These are phyloP conservation scores for Heliornis fulica DNA, from an alignment of 2,113 vertebrate species.

Conservation along the genomic window DNA sequence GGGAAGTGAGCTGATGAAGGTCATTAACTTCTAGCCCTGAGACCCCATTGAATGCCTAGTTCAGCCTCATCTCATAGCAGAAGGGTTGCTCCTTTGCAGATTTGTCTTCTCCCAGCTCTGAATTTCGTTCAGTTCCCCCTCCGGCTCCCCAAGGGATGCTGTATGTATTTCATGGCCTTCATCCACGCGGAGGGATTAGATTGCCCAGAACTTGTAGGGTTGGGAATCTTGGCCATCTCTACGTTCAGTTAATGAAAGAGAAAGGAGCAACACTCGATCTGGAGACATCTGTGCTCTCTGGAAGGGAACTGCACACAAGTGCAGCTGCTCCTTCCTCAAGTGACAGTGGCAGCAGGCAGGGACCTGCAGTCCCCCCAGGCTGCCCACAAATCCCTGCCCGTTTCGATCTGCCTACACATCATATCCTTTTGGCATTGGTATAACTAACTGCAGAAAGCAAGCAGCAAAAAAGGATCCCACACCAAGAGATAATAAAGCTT, in stretches of 20 bases:
- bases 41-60: not conserved
- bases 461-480: not conserved
- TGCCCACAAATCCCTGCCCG: not conserved
- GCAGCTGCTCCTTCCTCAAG: not conserved
- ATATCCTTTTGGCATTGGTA: not conserved
- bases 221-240: constrained; percentile 47
- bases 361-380: not conserved
- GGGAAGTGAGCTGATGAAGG: not conserved
- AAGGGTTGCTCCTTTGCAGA: not conserved
- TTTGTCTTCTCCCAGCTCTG: constrained; percentile 8
- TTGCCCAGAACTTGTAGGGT: constrained; percentile 46
- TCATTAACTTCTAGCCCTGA: not conserved
- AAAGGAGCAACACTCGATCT: not conserved
- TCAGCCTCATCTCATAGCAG: not conserved
- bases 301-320: not conserved
- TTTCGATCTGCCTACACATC: not conserved
- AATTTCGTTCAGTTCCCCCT: not conserved
- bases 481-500: not conserved
- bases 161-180: constrained; percentile 11
- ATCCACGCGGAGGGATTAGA: not conserved
- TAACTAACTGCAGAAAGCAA: not conserved
- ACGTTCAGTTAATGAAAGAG: not conserved
- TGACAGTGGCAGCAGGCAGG: not conserved
- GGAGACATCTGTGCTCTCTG: constrained; percentile 2
- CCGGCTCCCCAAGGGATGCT: not conserved